Conservation (phyloP, 2,113 vertebrate species). For the Chionis minor region DNA sequence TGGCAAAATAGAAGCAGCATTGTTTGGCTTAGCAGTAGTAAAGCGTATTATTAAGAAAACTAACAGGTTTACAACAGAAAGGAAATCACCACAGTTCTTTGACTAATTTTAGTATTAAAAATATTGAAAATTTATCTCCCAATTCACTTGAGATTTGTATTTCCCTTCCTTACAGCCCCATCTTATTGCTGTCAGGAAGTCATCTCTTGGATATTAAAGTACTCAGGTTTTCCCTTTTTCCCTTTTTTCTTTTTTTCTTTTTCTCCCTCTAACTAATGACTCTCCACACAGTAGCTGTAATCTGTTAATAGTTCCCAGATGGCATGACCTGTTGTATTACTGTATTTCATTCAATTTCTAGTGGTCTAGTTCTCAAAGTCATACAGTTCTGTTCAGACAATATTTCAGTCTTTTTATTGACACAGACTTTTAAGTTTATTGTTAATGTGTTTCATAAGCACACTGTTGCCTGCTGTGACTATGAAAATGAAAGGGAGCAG, state of each 20-base stretch:
- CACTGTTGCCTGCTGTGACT: not conserved
- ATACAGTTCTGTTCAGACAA: not conserved
- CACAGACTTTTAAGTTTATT: not conserved
- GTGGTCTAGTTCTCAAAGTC: not conserved
- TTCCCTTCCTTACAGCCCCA: not conserved
- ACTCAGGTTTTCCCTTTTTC: not conserved
- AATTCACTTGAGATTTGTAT: not conserved
- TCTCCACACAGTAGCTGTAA: not conserved
- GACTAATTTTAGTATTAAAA: not conserved
- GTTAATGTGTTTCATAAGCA: not conserved
- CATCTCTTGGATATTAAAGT: not conserved
- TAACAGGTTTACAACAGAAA: not conserved
- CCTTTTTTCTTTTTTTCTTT: not conserved
- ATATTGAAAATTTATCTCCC: not conserved
- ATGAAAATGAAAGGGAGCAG: slow-evolving; percentile 6
- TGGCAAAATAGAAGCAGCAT: not conserved
- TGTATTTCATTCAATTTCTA: not conserved
- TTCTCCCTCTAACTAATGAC: not conserved
- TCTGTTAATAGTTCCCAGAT: not conserved
- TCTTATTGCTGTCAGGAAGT: not conserved
- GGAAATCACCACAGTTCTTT: not conserved
- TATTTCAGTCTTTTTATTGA: slow-evolving; percentile 12
- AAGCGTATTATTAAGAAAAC: not conserved
- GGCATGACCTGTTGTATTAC: not conserved
- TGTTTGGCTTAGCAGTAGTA: not conserved